Conservation (phyloP, 2,113 vertebrate genomes). For the Hippocampus comes region DNA sequence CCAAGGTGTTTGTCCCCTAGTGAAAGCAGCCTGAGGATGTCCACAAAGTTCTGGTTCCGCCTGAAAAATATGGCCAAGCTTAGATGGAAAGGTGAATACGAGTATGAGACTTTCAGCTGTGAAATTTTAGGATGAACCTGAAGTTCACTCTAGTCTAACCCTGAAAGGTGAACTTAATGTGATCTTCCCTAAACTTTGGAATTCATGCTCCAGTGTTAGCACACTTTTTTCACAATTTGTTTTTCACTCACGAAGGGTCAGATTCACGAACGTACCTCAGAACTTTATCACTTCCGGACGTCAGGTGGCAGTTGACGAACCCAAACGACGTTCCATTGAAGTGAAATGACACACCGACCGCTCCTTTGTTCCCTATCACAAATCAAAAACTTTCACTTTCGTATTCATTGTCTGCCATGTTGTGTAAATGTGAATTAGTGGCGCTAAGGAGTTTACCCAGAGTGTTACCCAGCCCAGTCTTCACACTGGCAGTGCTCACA, state of each 20-base stretch:
- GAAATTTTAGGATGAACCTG: neutral
- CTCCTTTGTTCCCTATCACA: constrained; percentile 81
- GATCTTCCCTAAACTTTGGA: too few relatives aligned
- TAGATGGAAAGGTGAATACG: neutral
- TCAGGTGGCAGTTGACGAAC: constrained; percentile 86
- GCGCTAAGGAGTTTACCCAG: constrained; percentile 67
- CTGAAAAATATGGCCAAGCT: constrained; percentile 37
- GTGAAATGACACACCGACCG: constrained; percentile 80
- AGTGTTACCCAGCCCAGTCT: constrained; percentile 83
- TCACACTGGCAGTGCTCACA: constrained; percentile 80
- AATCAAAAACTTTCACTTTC: constrained; percentile 4
- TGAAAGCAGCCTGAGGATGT: constrained; percentile 75
- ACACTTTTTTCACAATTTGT: neutral
- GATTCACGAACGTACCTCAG: constrained; percentile 69
- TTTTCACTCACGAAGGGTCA: neutral
- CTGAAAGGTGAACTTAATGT: neutral
- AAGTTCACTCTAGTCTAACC: neutral
- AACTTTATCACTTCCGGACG: constrained; percentile 82
- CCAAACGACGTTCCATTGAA: constrained; percentile 82
- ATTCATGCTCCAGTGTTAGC: too few relatives aligned
- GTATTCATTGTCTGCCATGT: neutral
- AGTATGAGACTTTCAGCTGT: too few relatives aligned
- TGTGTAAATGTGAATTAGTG: neutral
- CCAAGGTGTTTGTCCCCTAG: constrained; percentile 74
- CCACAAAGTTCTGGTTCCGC: constrained; percentile 79